phyloP scores from a whole-genome alignment of 2,113 vertebrate species.

The Lampris incognitus region DNA sequence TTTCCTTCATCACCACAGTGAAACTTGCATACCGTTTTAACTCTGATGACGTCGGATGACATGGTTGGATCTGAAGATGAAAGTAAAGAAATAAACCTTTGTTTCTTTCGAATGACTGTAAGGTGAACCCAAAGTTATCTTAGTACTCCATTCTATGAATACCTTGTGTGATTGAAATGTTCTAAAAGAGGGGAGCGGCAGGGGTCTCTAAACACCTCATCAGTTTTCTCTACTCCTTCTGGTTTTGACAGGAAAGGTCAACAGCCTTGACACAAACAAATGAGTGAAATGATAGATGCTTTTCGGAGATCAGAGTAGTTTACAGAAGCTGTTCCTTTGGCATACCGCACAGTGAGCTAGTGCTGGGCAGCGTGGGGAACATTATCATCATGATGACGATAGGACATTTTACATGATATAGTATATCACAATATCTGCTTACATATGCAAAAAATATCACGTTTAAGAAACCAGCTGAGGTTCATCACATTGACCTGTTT shows the following conservation, averaged over 20 bases:
- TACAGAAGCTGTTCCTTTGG: too few species aligned
- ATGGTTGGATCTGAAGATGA: too few species aligned
- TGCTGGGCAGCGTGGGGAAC: too few species aligned
- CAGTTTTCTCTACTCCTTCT: conserved; percentile 60
- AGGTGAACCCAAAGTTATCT: conserved; percentile 13
- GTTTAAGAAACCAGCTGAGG: too few species aligned
- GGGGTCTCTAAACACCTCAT: conserved; percentile 79
- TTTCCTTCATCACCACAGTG: not conserved
- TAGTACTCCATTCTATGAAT: conserved; percentile 32
- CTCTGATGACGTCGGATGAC: not conserved
- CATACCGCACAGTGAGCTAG: too few species aligned
- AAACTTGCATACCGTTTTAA: not conserved
- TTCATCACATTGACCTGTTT: too few species aligned
- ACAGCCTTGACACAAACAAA: conserved; percentile 63
- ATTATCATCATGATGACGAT: too few species aligned
- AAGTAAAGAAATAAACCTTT: conserved; percentile 14
- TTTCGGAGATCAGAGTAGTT: too few species aligned
- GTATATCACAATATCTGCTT: too few species aligned
- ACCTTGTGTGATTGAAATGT: conserved; percentile 48
- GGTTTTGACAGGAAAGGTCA: conserved; percentile 53
- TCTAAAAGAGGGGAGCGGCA: conserved; percentile 57
- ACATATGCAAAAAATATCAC: too few species aligned
- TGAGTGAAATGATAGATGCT: conserved; percentile 58
- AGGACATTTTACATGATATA: too few species aligned
- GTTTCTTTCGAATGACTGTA: not conserved